Evolutionary conservation across 2,113 vertebrate species (phyloP), one percentile per base, ranked within the genome.

Genomic region (Heteronetta atricapilla): DNA sequence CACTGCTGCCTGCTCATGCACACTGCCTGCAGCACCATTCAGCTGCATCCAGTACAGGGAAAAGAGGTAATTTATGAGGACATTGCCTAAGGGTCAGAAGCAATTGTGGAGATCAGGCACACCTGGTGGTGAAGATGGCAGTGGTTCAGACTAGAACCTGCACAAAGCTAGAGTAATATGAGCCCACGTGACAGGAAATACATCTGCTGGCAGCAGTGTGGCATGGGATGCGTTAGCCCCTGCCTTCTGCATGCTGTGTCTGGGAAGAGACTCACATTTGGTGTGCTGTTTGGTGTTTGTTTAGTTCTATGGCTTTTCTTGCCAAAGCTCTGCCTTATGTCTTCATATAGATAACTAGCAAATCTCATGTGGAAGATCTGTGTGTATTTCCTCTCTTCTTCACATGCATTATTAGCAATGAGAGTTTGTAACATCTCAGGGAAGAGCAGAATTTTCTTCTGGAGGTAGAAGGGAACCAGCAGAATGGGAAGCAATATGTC

Each of bases 181-280:
- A 17, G 16, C 6, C 18, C 8, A 2, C 0, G 3, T 4, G n/a
- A 11, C 15, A 44, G 11, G 36, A 58, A 44, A 17, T 28, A 19
- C 10, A 8, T 46, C n/a, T 77, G 18, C 15, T 1, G 6, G 20
- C 29, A 36, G 31, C 3, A 25, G 13, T 29, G 10, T 0, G 2
- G 36, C 2, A 3, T 3, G 46, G 6, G 4, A 60, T 5, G 11
- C 63, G 29, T 33, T 8, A 4, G 58, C 7, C 25, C 21, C 25
- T 74, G 59, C 21, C 52, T 74, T 78, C 34, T 7, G 21, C 2
- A 0, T 29, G 8, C 7, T 20, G 69, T 22, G 13, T 7, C 31
- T 33, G 33, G 17, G 25, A 8, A 62, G 26, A 11, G 22, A 48
- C 33, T 56, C 34, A 58, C 44, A 4, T 60, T 26, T 10, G 4